Conservation (phyloP, 2,888 invertebrate genomes). For the Monochamus alternatus region DNA sequence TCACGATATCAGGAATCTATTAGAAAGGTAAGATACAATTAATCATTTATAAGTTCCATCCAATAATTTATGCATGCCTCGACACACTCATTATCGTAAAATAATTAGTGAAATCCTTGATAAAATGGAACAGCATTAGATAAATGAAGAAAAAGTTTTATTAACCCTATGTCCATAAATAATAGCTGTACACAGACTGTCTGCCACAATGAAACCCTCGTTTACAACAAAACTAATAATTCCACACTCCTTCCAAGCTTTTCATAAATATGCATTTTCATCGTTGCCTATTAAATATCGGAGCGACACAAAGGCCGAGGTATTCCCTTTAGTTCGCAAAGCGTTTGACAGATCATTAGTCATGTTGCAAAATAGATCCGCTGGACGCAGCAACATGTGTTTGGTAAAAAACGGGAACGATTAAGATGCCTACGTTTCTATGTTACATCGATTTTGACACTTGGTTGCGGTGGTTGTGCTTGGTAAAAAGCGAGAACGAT, state of each 20-base stretch:
- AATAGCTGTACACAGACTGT: not conserved
- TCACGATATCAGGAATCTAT: no score
- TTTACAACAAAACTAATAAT: slow-evolving; percentile 38
- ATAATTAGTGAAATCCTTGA: no score
- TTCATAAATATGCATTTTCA: slow-evolving; percentile 45
- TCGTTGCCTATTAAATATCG: slow-evolving; percentile 7
- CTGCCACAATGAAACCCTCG: no score
- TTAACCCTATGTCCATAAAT: not conserved
- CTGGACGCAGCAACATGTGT: slow-evolving; percentile 18
- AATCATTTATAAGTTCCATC: no score
- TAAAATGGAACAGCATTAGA: no score
- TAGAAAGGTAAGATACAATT: no score
- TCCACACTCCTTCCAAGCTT: slow-evolving; percentile 18
- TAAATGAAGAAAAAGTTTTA: no score
- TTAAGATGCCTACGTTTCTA: not conserved
- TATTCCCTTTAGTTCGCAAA: not conserved
- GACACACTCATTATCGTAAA: no score
- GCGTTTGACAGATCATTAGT: slow-evolving; percentile 17
- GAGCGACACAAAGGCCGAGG: not conserved
- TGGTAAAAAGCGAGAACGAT: slow-evolving; percentile 11
- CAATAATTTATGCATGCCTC: no score
- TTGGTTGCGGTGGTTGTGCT: no score
- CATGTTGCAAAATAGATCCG: slow-evolving; percentile 21
- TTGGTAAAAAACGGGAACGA: slow-evolving; percentile 10
- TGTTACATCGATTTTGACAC: no score